These are phyloP conservation scores for Polypterus bichir DNA, from an alignment of 2,113 vertebrate species.

Conservation along the genomic window DNA sequence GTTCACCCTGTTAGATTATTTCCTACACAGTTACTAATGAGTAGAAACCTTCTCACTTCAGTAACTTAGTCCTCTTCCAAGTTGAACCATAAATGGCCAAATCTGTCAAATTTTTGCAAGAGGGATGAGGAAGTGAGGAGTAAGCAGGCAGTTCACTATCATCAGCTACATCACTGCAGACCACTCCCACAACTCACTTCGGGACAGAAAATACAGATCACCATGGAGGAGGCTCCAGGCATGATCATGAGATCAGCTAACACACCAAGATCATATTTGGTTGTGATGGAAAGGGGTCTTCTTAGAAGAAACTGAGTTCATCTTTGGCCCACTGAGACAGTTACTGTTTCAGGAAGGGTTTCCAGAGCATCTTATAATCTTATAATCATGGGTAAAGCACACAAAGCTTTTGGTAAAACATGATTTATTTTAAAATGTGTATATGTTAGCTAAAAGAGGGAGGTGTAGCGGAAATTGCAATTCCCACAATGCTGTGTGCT, in stretches of 20 bases:
- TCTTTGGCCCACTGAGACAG: neutral
- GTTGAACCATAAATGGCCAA: neutral
- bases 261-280: neutral
- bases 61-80: neutral
- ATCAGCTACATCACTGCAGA: neutral
- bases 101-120: neutral
- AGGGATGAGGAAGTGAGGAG: neutral
- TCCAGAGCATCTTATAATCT: too few relatives aligned
- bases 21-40: conserved; percentile 2
- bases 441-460: too few relatives aligned
- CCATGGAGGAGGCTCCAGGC: conserved; percentile 1
- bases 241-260: neutral
- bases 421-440: too few relatives aligned
- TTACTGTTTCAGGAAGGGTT: too few relatives aligned
- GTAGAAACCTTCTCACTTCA: neutral
- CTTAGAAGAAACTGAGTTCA: conserved; percentile 1
- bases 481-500: too few relatives aligned
- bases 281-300: neutral
- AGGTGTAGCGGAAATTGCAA: too few relatives aligned
- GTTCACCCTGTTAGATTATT: conserved; percentile 1
- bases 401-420: too few relatives aligned
- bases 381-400: too few relatives aligned
- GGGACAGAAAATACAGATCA: conserved; percentile 5
- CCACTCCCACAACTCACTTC: neutral
- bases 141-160: neutral